Conservation (phyloP, 2,113 vertebrate genomes). For the Petromus typicus region DNA sequence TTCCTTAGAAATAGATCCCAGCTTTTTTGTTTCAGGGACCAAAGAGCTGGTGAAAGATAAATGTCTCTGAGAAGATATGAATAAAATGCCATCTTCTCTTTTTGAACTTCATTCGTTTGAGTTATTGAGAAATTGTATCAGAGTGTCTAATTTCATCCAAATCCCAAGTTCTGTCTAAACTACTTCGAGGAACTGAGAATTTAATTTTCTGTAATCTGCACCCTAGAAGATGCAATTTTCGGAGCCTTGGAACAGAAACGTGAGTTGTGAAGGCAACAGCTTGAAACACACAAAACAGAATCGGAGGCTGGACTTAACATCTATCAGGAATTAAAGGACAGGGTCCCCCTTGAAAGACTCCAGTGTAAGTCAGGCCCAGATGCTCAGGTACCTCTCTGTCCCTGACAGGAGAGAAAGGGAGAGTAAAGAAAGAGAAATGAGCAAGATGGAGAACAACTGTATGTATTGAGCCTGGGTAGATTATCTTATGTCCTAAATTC, state of each 20-base stretch:
- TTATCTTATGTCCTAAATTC: constrained; percentile 48
- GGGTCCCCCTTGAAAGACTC: constrained; percentile 56
- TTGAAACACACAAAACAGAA: constrained; percentile 66
- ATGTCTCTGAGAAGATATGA: constrained; percentile 33
- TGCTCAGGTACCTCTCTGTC: constrained; percentile 53
- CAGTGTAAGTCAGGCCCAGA: constrained; percentile 51
- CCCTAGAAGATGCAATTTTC: neutral
- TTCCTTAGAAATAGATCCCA: constrained; percentile 14
- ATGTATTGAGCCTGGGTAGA: constrained; percentile 34
- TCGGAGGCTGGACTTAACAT: constrained; percentile 51
- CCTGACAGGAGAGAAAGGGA: neutral
- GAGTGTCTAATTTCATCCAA: constrained; percentile 16
- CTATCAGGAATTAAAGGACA: constrained; percentile 71
- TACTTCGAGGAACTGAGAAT: constrained; percentile 70
- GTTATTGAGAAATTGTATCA: constrained; percentile 57
- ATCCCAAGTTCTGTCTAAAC: constrained; percentile 58
- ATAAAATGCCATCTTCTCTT: constrained; percentile 51
- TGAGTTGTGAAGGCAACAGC: constrained; percentile 70
- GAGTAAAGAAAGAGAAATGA: constrained; percentile 37
- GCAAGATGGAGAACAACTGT: constrained; percentile 48
- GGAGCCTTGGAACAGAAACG: constrained; percentile 73
- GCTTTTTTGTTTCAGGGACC: neutral
- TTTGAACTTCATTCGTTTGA: constrained; percentile 40
- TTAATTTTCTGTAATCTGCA: constrained; percentile 64
- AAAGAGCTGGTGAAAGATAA: constrained; percentile 49